Percentiles rank a stretch among this genome's conserved stretches.
These are phyloP conservation scores for Poeciliopsis prolifica DNA, from an alignment of 2,113 vertebrate species.

Conservation along the genomic window DNA sequence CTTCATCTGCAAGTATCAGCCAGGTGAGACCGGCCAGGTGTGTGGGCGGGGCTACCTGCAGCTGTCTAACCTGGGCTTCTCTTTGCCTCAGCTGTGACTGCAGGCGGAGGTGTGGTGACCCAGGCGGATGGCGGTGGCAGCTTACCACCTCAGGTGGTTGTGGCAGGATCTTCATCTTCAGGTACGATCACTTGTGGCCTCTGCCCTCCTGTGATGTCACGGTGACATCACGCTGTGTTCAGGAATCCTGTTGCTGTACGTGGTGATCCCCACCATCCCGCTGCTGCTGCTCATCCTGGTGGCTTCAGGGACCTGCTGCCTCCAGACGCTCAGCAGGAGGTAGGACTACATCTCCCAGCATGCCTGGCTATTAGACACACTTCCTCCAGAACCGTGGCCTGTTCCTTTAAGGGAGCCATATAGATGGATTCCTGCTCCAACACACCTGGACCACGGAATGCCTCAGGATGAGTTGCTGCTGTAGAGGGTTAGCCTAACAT, in stretches of 20 bases:
- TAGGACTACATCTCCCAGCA: slow-evolving; percentile 16
- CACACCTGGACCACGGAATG: too few relatives aligned
- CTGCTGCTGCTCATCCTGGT: slow-evolving; percentile 93
- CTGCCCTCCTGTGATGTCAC: background rate
- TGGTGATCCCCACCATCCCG: slow-evolving; percentile 95
- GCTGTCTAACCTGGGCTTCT: background rate
- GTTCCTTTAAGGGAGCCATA: too few relatives aligned
- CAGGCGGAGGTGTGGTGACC: slow-evolving; percentile 65
- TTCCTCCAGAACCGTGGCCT: background rate
- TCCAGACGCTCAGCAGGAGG: slow-evolving; percentile 93
- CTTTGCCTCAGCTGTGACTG: slow-evolving; percentile 75
- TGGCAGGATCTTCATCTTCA: slow-evolving; percentile 71
- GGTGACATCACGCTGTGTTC: slow-evolving; percentile 1
- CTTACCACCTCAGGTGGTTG: slow-evolving; percentile 55
- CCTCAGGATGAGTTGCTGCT: too few relatives aligned
- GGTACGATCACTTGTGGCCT: slow-evolving; percentile 48
- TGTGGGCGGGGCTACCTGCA: background rate
- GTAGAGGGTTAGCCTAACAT: too few relatives aligned
- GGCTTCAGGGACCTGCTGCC: slow-evolving; percentile 94
- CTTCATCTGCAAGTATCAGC: slow-evolving; percentile 96
- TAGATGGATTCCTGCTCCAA: too few relatives aligned
- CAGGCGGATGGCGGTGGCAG: slow-evolving; percentile 41
- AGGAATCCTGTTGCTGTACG: slow-evolving; percentile 94
- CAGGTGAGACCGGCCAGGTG: slow-evolving; percentile 62
- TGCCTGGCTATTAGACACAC: background rate